These are phyloP conservation scores for Bombus pascuorum DNA, from an alignment of 1,140 invertebrate species.

Conservation along the genomic window DNA sequence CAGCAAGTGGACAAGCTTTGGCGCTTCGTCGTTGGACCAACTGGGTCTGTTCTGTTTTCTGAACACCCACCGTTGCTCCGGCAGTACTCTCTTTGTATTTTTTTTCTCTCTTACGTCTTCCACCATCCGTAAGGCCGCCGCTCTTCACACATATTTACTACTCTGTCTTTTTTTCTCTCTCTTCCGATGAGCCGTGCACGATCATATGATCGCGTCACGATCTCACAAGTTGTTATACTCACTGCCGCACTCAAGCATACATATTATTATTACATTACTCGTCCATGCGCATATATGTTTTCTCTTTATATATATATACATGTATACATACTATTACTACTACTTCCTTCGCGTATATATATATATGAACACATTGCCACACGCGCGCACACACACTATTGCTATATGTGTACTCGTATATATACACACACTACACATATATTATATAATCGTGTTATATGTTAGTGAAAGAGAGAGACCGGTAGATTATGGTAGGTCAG, in stretches of 20 bases:
- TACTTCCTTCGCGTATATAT: slow-evolving; percentile 71
- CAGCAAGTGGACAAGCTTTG: slow-evolving; percentile 74
- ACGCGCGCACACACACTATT: slow-evolving; percentile 66
- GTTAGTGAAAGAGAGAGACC: slow-evolving; percentile 80
- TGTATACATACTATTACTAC: slow-evolving; percentile 74
- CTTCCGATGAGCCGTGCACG: slow-evolving; percentile 54
- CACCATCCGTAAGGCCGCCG: slow-evolving; percentile 75
- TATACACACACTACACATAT: slow-evolving; percentile 73
- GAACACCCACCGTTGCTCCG: slow-evolving; percentile 73
- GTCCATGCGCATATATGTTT: slow-evolving; percentile 78
- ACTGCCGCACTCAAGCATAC: slow-evolving; percentile 81
- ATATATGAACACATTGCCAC: slow-evolving; percentile 70
- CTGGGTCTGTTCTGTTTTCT: slow-evolving; percentile 79
- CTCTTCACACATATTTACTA: slow-evolving; percentile 76
- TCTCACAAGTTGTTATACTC: slow-evolving; percentile 81
- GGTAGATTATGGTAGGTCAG: slow-evolving; percentile 82
- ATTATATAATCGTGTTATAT: slow-evolving; percentile 78
- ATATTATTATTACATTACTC: slow-evolving; percentile 82
- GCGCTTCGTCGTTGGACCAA: slow-evolving; percentile 73
- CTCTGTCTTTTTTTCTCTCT: slow-evolving; percentile 58
- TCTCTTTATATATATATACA: slow-evolving; percentile 76
- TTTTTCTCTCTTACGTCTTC: slow-evolving; percentile 70
- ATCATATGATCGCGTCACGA: slow-evolving; percentile 11
- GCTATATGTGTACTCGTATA: slow-evolving; percentile 74
- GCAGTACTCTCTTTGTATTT: slow-evolving; percentile 50